phyloP scores from a whole-genome alignment of 2,888 invertebrate genomes.

The Chorisops tibialis region DNA sequence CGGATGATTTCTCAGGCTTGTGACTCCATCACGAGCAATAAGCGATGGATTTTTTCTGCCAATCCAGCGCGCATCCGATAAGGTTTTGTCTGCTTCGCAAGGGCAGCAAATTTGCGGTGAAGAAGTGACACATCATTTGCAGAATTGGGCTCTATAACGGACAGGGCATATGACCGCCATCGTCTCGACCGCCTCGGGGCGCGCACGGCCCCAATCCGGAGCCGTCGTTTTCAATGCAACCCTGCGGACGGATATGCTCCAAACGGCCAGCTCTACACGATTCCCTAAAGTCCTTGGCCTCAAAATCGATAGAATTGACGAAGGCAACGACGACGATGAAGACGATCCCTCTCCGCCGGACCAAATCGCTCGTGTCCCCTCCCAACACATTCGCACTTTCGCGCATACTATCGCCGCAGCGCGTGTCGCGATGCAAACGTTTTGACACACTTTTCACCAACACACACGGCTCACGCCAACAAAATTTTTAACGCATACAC shows the following conservation, averaged over 20 bases:
- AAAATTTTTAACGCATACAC: background rate
- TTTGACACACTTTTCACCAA: slow-evolving; percentile 21
- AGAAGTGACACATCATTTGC: slow-evolving; percentile 28
- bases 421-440: background rate
- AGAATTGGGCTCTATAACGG: background rate
- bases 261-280: slow-evolving; percentile 1
- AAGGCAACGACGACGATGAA: slow-evolving; percentile 13
- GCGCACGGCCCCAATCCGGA: no score
- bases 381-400: slow-evolving; percentile 21
- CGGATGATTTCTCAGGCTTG: no score
- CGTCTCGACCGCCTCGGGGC: background rate
- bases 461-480: slow-evolving; percentile 13
- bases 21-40: background rate
- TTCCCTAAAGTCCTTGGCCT: slow-evolving; percentile 40
- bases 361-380: background rate
- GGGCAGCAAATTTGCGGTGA: slow-evolving; percentile 16
- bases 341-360: slow-evolving; percentile 22
- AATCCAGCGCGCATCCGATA: background rate
- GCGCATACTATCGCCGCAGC: background rate
- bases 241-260: slow-evolving; percentile 5
- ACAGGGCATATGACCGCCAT: background rate
- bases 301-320: slow-evolving; percentile 46
- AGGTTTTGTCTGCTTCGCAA: background rate
- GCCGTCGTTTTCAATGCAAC: no score
- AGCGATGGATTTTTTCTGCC: background rate